Evolutionary conservation across 2,888 invertebrate genomes (phyloP).

Genomic region (Ceriagrion tenellum): DNA sequence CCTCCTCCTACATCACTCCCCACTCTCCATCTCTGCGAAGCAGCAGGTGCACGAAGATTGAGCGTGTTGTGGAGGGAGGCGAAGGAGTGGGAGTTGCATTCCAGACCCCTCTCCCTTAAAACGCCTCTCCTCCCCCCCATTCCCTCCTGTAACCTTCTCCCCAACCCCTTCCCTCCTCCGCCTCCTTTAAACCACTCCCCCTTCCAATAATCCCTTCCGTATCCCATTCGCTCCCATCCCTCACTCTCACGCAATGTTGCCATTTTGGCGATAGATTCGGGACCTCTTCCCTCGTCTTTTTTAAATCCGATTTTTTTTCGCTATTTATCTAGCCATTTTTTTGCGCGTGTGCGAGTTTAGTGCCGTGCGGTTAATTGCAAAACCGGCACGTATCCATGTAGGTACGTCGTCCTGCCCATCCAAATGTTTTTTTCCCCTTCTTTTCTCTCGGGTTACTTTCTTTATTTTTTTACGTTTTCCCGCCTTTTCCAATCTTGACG

Average conservation of each 20-base stretch:
- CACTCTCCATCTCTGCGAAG: not conserved
- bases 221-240: not conserved
- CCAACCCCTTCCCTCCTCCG: not conserved
- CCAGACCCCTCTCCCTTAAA: conserved; percentile 34
- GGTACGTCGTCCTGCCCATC: not conserved
- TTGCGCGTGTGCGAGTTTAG: not conserved
- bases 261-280: conserved; percentile 21
- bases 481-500: conserved; percentile 4
- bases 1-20: not conserved
- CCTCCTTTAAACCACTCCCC: not conserved
- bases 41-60: conserved; percentile 60
- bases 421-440: too few relatives aligned
- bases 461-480: not conserved
- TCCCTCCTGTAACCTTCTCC: not conserved
- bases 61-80: conserved; percentile 30
- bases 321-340: not conserved
- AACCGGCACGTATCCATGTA: not conserved
- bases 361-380: conserved; percentile 1
- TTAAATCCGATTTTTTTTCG: not conserved
- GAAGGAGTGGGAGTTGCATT: conserved; percentile 50
- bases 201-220: conserved; percentile 22
- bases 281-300: not conserved
- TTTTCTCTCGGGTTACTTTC: too few relatives aligned
- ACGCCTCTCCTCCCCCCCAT: not conserved
- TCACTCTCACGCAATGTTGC: conserved; percentile 10